Percentiles rank a stretch among this genome's conserved stretches.
phyloP scores from a whole-genome alignment of 2,888 invertebrate genomes.

The Elgonia sp. region DNA sequence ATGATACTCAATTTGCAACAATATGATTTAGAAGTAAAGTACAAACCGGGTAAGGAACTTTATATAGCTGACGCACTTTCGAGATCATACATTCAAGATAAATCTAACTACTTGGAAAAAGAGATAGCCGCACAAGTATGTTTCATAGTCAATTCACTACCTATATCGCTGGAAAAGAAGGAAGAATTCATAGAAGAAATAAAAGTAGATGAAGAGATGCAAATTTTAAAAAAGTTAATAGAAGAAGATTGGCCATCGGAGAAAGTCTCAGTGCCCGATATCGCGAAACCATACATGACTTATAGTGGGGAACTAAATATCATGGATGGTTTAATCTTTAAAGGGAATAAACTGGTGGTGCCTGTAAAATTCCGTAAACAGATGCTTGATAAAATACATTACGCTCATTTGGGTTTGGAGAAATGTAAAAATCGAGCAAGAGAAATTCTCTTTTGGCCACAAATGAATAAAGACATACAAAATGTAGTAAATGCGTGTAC shows the following conservation, averaged over 20 bases:
- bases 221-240: neutral
- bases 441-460: slow-evolving; percentile 78
- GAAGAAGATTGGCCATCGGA: neutral
- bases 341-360: slow-evolving; percentile 65
- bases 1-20: neutral
- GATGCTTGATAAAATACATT: slow-evolving; percentile 77
- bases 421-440: slow-evolving; percentile 75
- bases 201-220: neutral
- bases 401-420: slow-evolving; percentile 78
- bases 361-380: slow-evolving; percentile 74
- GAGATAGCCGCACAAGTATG: too few species aligned
- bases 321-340: slow-evolving; percentile 62
- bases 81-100: neutral
- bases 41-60: neutral
- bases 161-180: neutral
- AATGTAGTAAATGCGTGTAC: slow-evolving; percentile 59
- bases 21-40: neutral
- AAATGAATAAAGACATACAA: slow-evolving; percentile 76
- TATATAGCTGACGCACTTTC: neutral
- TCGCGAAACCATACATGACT: neutral
- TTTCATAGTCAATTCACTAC: neutral
- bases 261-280: neutral
- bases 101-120: neutral
- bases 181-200: neutral
- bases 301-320: slow-evolving; percentile 26